A percentile compares a stretch with the other conserved stretches of the same genome.
Conservation (phyloP, 2,888 invertebrate genomes). For the Oscheius sp. region DNA sequence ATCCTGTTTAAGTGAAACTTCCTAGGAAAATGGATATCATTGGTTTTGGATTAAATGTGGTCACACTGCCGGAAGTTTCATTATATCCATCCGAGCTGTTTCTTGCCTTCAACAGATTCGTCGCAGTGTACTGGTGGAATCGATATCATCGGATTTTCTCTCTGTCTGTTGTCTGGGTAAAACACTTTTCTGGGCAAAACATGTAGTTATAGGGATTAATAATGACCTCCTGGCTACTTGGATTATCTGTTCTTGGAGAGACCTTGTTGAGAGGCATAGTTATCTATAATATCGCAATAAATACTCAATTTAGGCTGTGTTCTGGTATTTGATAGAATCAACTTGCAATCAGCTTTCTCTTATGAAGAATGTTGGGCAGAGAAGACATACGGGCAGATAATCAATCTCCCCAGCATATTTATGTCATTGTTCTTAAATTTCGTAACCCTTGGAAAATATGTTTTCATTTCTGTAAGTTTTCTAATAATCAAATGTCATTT, state of each 20-base stretch:
- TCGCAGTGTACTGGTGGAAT: conserved; percentile 16
- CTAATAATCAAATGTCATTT: no score
- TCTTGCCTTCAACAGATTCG: conserved; percentile 22
- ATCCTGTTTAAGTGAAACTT: not conserved
- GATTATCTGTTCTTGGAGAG: conserved; percentile 8
- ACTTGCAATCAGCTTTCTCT: conserved; percentile 8
- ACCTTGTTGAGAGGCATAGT: not conserved
- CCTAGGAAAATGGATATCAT: not conserved
- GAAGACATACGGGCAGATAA: conserved; percentile 22
- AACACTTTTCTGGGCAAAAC: not conserved
- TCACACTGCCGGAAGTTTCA: conserved; percentile 21
- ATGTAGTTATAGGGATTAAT: conserved; percentile 14
- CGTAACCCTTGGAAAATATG: not conserved
- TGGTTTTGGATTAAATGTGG: conserved; percentile 16
- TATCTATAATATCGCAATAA: no score
- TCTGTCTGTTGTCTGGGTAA: not conserved
- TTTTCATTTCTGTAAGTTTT: conserved; percentile 4
- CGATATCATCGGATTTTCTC: conserved; percentile 9
- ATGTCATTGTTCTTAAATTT: conserved; percentile 14
- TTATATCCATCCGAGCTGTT: conserved; percentile 27
- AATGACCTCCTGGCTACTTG: conserved; percentile 6
- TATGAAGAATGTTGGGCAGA: conserved; percentile 25
- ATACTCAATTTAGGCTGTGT: conserved; percentile 9
- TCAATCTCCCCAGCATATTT: conserved; percentile 23
- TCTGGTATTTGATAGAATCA: conserved; percentile 6